Evolutionary conservation across 2,113 vertebrate species (phyloP), one percentile per base, ranked within the genome.

Genomic region (Pollimyrus isidori): DNA sequence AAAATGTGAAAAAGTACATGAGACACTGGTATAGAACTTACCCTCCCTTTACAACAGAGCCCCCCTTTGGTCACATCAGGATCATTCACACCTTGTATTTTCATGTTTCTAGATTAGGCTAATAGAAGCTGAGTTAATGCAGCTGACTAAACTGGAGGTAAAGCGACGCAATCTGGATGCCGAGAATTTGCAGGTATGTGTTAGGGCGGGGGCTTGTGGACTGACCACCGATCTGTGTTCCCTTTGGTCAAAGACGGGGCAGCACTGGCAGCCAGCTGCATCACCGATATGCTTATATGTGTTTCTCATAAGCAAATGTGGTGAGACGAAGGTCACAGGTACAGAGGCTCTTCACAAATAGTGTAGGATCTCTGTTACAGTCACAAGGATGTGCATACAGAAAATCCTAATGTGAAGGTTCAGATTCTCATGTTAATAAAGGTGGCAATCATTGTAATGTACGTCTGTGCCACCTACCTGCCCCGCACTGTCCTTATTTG

Each of bases 111-210:
- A 99, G 98, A 99, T 99, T 97, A 98, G 96, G 94, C 97, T 98
- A 95, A 99, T 99, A 96, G 98, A 99, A 94, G 96, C 92, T 95
- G 98, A 99, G 95, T 97, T 99, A 97, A 96, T 97, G 97, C 98
- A 99, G 95, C 92, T 99, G 97, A 99, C 98, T 94, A 97, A 97
- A 95, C 96, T 99, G 97, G 98, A 99, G 95, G 95, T 99, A 97
- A 98, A 98, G 96, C 97, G 96, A 95, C 97, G 96, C 92, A 96
- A 94, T 95, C 96, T 98, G 97, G 97, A 99, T 95, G 93, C 97
- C 94, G 98, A 99, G 96, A 96, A 93, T 53, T 94, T 99, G 92
- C 98, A 99, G 98, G 98, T 99, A 97, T 39, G 98, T 98, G 88
- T 50, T 89, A 85, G 88, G 13, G 50, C 52, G 88, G 88, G 88